Conservation (phyloP, 2,888 invertebrate genomes). For the Amaurobius ferox region DNA sequence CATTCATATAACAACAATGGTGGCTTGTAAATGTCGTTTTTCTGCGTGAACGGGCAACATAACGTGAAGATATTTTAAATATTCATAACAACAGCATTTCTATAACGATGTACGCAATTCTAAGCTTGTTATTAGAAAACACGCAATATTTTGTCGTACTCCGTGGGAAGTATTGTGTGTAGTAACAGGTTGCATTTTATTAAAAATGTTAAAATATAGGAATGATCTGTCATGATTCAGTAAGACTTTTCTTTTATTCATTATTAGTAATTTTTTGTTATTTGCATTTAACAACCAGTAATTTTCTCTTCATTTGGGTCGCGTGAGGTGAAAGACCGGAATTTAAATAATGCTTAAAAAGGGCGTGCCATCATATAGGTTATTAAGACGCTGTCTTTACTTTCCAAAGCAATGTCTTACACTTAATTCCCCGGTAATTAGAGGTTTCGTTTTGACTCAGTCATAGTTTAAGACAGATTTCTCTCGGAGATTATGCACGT, state of each 20-base stretch:
- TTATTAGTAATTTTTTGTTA: neutral
- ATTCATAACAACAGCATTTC: too few species aligned
- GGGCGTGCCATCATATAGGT: neutral
- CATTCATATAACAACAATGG: too few species aligned
- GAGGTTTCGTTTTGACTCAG: neutral
- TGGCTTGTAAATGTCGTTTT: too few species aligned
- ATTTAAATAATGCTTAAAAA: conserved; percentile 10
- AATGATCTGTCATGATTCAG: neutral
- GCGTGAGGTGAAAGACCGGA: neutral
- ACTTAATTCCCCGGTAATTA: neutral
- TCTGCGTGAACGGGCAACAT: too few species aligned
- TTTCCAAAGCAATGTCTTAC: neutral
- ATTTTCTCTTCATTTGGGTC: neutral
- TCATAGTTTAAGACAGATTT: neutral
- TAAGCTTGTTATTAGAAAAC: too few species aligned
- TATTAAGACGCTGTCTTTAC: neutral
- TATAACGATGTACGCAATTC: too few species aligned
- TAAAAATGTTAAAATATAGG: neutral
- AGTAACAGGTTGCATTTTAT: neutral
- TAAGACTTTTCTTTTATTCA: neutral
- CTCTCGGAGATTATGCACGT: neutral
- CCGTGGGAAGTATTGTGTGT: too few species aligned
- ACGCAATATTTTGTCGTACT: too few species aligned
- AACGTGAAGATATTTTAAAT: too few species aligned
- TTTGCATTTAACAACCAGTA: neutral